Base-by-base conservation (phyloP, 2,797 vertebrate genomes). In the Parauchenoglanis ngamensis region DNA sequence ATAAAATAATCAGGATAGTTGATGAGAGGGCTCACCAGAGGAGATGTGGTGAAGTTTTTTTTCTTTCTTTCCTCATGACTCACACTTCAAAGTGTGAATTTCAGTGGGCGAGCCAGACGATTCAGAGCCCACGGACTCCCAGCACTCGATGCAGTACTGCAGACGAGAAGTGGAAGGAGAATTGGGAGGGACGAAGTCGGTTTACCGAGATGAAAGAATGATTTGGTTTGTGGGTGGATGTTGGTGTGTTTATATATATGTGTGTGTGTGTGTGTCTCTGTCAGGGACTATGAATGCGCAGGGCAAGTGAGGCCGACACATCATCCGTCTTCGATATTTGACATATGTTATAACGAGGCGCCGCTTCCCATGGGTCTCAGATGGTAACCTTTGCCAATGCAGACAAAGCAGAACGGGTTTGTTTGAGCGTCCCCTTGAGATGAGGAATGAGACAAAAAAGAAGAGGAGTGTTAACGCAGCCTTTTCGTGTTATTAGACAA, bases 1-100 rank as follows among this genome's bases (percentile, higher is more conserved):
- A 94, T 94, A 94, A 94, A 94, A 93, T 94, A 94, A 95, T 95
- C 94, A 95, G 90, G 87, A 84, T 67, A 87, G 91, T 89, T 92
- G 93, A 94, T 90, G 90, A 90, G 91, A 88, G 83, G 90, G 79
- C 91, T 92, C 80, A 88, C 82, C 84, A 67, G 87, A 85, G 83
- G 84, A 91, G 90, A 85, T 86, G 87, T 67, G 86, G 83, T 52
- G 61, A 87, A 83, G 21, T 25, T 73, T 84, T 70, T 85, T 72
- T 83, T 31, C 72, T 70, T 65, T 61, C 40, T 56, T 61, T 86
- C 65, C 91, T 91, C 89, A 85, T 90, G 78, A 90, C 76, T 83
- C 80, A 85, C 89, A 84, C 89, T 93, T 91, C 90, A 89, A 92
- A 93, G 92, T 93, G 93, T 89, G 90, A 86, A 61, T 88, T 88